Evolutionary conservation across 2,797 vertebrate species (phyloP), one percentile per base, ranked within the genome.

Genomic region (Gymnothorax reevesii): DNA sequence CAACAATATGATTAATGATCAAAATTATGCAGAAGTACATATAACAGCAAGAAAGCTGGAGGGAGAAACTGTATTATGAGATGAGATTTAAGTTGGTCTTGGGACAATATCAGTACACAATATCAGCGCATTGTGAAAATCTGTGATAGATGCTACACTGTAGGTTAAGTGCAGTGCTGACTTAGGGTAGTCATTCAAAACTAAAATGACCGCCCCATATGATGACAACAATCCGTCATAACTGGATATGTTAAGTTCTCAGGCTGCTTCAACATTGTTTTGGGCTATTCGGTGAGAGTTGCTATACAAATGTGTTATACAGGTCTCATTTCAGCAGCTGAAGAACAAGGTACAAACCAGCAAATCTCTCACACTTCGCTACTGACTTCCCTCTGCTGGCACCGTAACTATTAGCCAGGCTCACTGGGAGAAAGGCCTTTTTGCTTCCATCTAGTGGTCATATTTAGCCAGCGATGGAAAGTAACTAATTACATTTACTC

Each of bases 401-500:
- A 79, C 85, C 64, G 27, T 87, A 10, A 55, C 33, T 25, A 55
- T 1, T 33, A 15, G 57, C 69, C 57, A 6, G 7, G 66, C 54
- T 60, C 60, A 57, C 33, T 80, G 57, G 83, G 80, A 71, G 86
- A 83, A 62, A 83, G 86, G 82, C 66, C 57, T 83, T 27, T 55
- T 49, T 84, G 66, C 57, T 82, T 9, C 86, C 82, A 87, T 84
- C 86, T 87, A 75, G 86, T 83, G 86, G 82, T 69, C 55, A 66
- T 57, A 83, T 33, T 25, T 49, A 82, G 82, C 71, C 83, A 87
- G 33, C 1, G 33, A 42, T 42, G 33, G 33, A 42, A 42, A 42
- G 33, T 42, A 42, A 42, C 33, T 42, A 42, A 42, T 2, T 42
- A 42, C 33, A 42, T 42, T 42, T 42, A 42, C 33, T 42, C 33